Percentiles rank a stretch among this genome's conserved stretches.
Conservation (phyloP, 2,888 invertebrate genomes). For the Ernsta delagoae region DNA sequence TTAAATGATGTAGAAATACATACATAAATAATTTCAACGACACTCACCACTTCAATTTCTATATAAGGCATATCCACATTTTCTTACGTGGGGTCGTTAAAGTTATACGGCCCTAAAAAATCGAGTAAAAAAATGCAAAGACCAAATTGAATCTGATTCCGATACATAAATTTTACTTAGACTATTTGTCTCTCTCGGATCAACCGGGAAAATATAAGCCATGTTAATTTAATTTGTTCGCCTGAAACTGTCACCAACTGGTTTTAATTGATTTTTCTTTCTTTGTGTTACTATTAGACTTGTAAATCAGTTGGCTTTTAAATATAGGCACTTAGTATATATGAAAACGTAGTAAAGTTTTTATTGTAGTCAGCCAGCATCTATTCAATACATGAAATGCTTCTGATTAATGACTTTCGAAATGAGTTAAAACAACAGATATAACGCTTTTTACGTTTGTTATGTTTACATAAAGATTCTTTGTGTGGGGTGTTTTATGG, state of each 20-base stretch:
- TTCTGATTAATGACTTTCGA: conserved; percentile 77
- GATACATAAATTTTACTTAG: conserved; percentile 84
- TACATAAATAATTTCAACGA: no score
- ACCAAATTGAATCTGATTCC: conserved; percentile 84
- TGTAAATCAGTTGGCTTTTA: conserved; percentile 18
- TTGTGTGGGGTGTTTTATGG: conserved; percentile 83
- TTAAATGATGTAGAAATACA: no score
- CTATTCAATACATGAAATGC: conserved; percentile 61
- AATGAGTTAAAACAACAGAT: conserved; percentile 83
- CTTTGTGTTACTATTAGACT: conserved; percentile 40
- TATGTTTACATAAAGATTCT: conserved; percentile 84
- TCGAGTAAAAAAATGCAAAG: conserved; percentile 80
- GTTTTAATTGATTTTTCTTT: conserved; percentile 68
- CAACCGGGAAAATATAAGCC: conserved; percentile 74
- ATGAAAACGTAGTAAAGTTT: conserved; percentile 54
- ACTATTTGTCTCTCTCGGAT: conserved; percentile 80
- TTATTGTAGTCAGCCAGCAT: conserved; percentile 55
- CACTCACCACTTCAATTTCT: conserved; percentile 16
- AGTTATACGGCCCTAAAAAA: conserved; percentile 70
- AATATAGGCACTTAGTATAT: conserved; percentile 36
- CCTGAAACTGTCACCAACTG: conserved; percentile 68
- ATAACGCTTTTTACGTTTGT: conserved; percentile 80
- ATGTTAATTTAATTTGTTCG: conserved; percentile 81
- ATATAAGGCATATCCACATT: conserved; percentile 55
- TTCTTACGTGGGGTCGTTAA: conserved; percentile 56